Percentiles rank a stretch among this genome's conserved stretches.
phyloP scores from a whole-genome alignment of 1,140 invertebrate species.

The Neotoxoptera formosana region DNA sequence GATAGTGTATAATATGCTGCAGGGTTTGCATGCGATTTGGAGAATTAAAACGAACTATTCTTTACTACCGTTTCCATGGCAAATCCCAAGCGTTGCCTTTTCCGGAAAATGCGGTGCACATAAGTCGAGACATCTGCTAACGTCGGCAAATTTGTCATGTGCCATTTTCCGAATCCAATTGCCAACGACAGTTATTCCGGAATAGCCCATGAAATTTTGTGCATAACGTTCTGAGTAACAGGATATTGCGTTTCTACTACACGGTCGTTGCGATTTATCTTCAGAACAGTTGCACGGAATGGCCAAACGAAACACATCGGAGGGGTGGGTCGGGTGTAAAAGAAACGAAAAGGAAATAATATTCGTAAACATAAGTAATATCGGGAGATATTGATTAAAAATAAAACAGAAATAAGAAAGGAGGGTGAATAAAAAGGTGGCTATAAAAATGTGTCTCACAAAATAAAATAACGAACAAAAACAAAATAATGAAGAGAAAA shows the following conservation, averaged over 20 bases:
- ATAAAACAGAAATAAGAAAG: conserved; percentile 16
- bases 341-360: conserved; percentile 33
- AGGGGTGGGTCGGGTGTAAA: not conserved
- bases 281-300: conserved; percentile 54
- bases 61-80: not conserved
- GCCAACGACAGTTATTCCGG: conserved; percentile 47
- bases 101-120: not conserved
- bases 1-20: not conserved
- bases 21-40: not conserved
- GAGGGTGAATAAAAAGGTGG: not conserved
- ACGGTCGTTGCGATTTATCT: conserved; percentile 56
- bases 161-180: conserved; percentile 18
- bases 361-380: conserved; percentile 56
- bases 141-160: conserved; percentile 40
- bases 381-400: conserved; percentile 49
- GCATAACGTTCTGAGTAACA: conserved; percentile 48
- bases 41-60: not conserved
- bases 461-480: conserved; percentile 23
- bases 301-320: not conserved
- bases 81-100: not conserved
- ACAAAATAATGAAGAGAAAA: conserved; percentile 9
- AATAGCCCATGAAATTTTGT: conserved; percentile 49
- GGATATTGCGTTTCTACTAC: conserved; percentile 43
- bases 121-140: conserved; percentile 37
- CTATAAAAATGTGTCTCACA: conserved; percentile 35